Evolutionary conservation across 1,140 invertebrate genomes (phyloP), one percentile per base, ranked within the genome.

Genomic region (Atopsyche davidsoni): DNA sequence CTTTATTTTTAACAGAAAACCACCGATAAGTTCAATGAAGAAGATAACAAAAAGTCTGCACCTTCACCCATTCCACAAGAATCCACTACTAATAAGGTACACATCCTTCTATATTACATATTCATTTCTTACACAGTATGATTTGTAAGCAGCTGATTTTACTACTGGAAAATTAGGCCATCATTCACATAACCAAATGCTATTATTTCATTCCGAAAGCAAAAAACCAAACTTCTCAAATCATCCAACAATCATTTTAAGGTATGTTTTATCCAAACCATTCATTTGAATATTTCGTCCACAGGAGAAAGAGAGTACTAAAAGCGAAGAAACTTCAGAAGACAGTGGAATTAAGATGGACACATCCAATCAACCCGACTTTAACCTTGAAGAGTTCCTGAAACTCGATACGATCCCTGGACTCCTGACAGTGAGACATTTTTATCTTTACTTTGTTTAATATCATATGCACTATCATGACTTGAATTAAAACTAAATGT

Each of bases 341-440:
- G 45, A 46, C 4, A 48, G 21, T 22, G 13, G 19, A 13, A 16
- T 31, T 6, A 52, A 50, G 23, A 44, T 49, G 22, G 28, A 51
- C 39, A 28, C 25, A 1, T 14, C 50, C 2, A n/a, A n/a, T n/a
- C n/a, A n/a, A n/a, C 49, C 64, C 2, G 76, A 81, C 35, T 86
- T 87, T 67, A 85, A 86, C 63, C 72, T 87, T 25, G 83, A 87
- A 58, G 81, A 85, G 35, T 82, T 87, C 59, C 75, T 87, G 44
- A 82, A 85, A 56, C 76, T 80, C 48, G 82, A 85, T 51, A 72
- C 74, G 52, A 78, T 83, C 49, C 77, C 81, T 44, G 79, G 79
- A 4, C 67, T 84, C 22, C 67, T 80, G 16, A 79, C 78, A 3
- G 79, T 80, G 59, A 72, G 64, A 65, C 1, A 38, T 38, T 41